Evolutionary conservation across 2,888 invertebrate species (phyloP).

Genomic region (Phengaris alcon): DNA sequence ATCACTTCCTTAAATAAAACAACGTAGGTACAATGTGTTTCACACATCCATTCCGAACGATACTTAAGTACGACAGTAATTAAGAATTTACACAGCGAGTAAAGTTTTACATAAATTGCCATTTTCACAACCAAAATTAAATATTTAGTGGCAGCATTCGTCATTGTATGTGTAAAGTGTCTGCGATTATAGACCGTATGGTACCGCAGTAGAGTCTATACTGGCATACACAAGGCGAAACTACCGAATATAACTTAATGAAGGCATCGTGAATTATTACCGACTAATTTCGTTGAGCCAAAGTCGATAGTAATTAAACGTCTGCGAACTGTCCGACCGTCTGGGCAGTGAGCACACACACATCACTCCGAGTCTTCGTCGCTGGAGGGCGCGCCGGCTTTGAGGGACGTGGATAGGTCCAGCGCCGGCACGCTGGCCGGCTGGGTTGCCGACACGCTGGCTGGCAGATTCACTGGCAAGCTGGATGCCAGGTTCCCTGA

Average conservation of each 20-base stretch:
- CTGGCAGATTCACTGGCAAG: constrained; percentile 32
- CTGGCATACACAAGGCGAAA: constrained; percentile 34
- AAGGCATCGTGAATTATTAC: constrained; percentile 58
- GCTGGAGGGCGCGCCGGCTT: constrained; percentile 50
- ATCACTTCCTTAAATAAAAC: constrained; percentile 63
- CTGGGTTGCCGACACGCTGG: constrained; percentile 31
- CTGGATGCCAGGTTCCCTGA: constrained; percentile 4
- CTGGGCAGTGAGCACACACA: constrained; percentile 59
- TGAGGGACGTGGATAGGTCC: constrained; percentile 56
- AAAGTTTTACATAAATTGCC: constrained; percentile 74
- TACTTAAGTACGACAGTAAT: constrained; percentile 65
- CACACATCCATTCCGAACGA: constrained; percentile 68
- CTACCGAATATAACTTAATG: constrained; percentile 60
- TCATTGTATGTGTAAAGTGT: constrained; percentile 32
- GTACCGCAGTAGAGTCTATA: constrained; percentile 26
- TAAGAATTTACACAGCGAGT: constrained; percentile 70
- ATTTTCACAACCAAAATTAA: constrained; percentile 80
- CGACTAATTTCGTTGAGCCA: constrained; percentile 42
- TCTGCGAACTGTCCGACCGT: constrained; percentile 52
- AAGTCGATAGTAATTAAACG: constrained; percentile 55
- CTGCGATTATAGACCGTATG: constrained; percentile 30
- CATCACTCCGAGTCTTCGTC: constrained; percentile 65
- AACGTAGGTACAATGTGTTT: constrained; percentile 70
- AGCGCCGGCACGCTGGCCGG: constrained; percentile 54
- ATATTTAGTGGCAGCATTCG: constrained; percentile 64